These are phyloP conservation scores for Cepaea hortensis DNA, from an alignment of 2,888 invertebrate species.

Conservation along the genomic window DNA sequence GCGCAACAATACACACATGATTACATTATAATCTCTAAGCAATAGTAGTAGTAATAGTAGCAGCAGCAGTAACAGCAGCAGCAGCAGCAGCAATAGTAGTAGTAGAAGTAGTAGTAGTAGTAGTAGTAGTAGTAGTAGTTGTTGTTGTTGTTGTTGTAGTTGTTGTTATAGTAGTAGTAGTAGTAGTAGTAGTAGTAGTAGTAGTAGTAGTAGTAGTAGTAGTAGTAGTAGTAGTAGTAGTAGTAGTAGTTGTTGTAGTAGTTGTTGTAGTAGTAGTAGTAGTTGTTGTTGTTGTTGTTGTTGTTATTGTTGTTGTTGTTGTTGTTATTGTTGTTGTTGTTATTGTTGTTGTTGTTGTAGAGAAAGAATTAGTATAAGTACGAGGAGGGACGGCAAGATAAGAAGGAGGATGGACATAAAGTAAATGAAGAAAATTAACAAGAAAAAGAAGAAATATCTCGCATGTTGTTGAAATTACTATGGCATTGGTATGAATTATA, in stretches of 20 bases:
- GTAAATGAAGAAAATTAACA: neutral
- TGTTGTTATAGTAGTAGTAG: slow-evolving; percentile 30
- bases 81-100: too few relatives aligned
- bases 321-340: neutral
- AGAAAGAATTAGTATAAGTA: neutral
- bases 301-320: neutral
- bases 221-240: slow-evolving; percentile 24
- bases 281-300: slow-evolving; percentile 19
- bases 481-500: too few relatives aligned
- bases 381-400: neutral
- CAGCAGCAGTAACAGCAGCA: neutral
- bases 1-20: too few relatives aligned
- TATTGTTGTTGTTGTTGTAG: neutral
- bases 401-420: neutral
- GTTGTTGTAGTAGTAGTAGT: slow-evolving; percentile 33
- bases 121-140: slow-evolving; percentile 16
- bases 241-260: slow-evolving; percentile 32
- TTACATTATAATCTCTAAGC: neutral
- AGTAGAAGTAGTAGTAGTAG: slow-evolving; percentile 6
- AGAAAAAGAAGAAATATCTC: too few relatives aligned
- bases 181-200: slow-evolving; percentile 21
- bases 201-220: slow-evolving; percentile 28
- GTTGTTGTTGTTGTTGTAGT: slow-evolving; percentile 1
- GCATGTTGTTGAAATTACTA: too few relatives aligned
- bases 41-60: neutral